Evolutionary conservation across 2,888 invertebrate genomes (phyloP).

Genomic region (Drosophila lutescens): DNA sequence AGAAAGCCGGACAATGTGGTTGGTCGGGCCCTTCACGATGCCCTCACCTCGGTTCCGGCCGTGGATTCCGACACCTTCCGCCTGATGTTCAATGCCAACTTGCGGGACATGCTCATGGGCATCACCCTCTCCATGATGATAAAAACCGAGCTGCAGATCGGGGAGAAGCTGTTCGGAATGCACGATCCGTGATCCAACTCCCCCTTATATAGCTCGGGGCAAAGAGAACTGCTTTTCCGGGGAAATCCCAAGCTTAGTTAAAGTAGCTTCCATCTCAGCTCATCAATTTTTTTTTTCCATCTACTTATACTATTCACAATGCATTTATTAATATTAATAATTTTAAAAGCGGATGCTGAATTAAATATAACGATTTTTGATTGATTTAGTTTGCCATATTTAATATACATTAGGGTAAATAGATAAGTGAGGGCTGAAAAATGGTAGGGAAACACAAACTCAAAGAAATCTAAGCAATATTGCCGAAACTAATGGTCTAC

Average conservation of each 20-base stretch:
- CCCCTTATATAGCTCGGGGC: too few species aligned
- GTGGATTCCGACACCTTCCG: slow-evolving; percentile 57
- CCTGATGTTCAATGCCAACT: slow-evolving; percentile 41
- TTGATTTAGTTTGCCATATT: too few species aligned
- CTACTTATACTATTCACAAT: not conserved
- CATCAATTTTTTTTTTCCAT: not conserved
- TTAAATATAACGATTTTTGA: too few species aligned
- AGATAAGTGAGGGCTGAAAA: too few species aligned
- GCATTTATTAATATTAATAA: too few species aligned
- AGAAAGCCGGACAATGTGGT: slow-evolving; percentile 55
- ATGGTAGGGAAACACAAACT: too few species aligned
- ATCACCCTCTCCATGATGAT: slow-evolving; percentile 55
- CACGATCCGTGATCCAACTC: slow-evolving; percentile 21
- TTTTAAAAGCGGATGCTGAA: too few species aligned
- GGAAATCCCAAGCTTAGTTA: slow-evolving; percentile 2
- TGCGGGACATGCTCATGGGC: slow-evolving; percentile 42
- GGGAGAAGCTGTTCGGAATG: slow-evolving; percentile 56
- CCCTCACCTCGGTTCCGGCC: slow-evolving; percentile 54
- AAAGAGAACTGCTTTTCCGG: not conserved
- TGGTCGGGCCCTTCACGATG: slow-evolving; percentile 56
- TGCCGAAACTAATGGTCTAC: too few species aligned
- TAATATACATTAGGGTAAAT: too few species aligned
- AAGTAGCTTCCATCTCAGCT: not conserved
- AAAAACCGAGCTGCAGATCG: slow-evolving; percentile 56
- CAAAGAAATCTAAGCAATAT: too few species aligned